phyloP scores from a whole-genome alignment of 2,888 invertebrate species.

The Polyommatus icarus region DNA sequence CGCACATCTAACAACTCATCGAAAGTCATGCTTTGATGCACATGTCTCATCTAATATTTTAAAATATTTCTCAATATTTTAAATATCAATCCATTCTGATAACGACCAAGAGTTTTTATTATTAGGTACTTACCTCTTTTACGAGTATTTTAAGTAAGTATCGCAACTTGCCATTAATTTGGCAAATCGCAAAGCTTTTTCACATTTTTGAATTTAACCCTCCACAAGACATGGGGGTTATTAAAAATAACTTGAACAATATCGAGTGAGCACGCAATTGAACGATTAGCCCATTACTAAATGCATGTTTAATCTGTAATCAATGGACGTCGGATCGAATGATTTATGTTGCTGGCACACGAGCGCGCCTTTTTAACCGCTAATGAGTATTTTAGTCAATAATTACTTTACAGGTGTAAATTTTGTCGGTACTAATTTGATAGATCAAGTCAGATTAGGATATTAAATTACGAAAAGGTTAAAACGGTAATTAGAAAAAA shows the following conservation, averaged over 20 bases:
- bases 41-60: too few species aligned
- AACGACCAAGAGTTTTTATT: not conserved
- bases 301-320: constrained; percentile 63
- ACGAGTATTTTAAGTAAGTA: not conserved
- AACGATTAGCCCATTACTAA: constrained; percentile 66
- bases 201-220: constrained; percentile 11
- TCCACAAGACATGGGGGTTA: constrained; percentile 41
- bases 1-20: not conserved
- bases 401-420: constrained; percentile 23
- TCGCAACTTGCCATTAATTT: not conserved
- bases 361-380: constrained; percentile 34
- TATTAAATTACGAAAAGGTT: constrained; percentile 6
- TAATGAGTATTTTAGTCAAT: constrained; percentile 31
- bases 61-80: too few species aligned
- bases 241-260: constrained; percentile 51
- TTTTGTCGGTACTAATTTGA: constrained; percentile 15
- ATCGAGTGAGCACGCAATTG: constrained; percentile 59
- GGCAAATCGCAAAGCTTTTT: not conserved
- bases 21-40: not conserved
- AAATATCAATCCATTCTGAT: too few species aligned
- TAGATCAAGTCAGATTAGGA: not conserved
- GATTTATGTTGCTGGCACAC: constrained; percentile 55
- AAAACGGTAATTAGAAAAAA: not conserved
- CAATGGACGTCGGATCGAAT: constrained; percentile 59
- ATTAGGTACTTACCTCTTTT: too few species aligned